These are phyloP conservation scores for Pelobates fuscus DNA, from an alignment of 2,113 vertebrate species.

Conservation along the genomic window DNA sequence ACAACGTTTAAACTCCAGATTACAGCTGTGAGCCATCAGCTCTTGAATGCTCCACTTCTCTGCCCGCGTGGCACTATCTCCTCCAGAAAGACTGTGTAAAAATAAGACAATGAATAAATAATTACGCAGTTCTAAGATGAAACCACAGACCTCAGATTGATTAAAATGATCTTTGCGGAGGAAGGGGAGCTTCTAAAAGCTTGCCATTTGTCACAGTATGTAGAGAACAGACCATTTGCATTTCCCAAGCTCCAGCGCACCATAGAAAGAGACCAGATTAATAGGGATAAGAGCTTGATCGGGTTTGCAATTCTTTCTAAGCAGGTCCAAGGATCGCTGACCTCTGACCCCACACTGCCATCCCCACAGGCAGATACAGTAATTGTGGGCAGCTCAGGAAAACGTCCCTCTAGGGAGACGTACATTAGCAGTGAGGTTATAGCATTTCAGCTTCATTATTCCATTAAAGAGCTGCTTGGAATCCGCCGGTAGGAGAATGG, in stretches of 20 bases:
- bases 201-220: constrained; percentile 41
- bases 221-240: constrained; percentile 37
- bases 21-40: too few species aligned
- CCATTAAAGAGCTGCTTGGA: constrained; percentile 20
- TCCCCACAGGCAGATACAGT: constrained; percentile 24
- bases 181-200: constrained; percentile 48
- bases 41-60: constrained; percentile 10
- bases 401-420: constrained; percentile 14
- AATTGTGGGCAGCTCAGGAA: constrained; percentile 34
- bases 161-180: constrained; percentile 44
- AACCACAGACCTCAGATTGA: constrained; percentile 50
- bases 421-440: constrained; percentile 36
- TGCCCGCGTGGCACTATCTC: constrained; percentile 3
- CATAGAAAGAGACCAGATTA: constrained; percentile 20
- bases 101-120: constrained; percentile 51
- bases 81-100: constrained; percentile 41
- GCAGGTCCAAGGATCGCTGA: background rate
- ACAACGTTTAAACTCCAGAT: too few species aligned
- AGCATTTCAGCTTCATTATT: constrained; percentile 2
- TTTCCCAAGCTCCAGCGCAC: constrained; percentile 27
- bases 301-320: constrained; percentile 34
- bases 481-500: background rate
- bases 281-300: constrained; percentile 39
- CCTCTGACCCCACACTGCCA: constrained; percentile 21
- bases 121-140: constrained; percentile 43